phyloP scores from a whole-genome alignment of 2,797 vertebrate species.

The Leptodactylus fallax region DNA sequence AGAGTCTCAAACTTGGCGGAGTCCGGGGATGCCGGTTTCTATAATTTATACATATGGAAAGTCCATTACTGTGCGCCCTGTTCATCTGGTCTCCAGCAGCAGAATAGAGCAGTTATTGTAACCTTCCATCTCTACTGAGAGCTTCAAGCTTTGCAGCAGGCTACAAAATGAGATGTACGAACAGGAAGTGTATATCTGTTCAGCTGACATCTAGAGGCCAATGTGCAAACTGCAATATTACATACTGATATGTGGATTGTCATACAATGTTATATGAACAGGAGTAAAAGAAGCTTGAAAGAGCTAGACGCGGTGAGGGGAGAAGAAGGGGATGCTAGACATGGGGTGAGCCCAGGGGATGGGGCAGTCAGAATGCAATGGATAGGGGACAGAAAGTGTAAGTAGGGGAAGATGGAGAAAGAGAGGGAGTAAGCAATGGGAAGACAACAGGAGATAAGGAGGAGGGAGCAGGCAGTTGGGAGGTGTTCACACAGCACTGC shows the following conservation, averaged over 20 bases:
- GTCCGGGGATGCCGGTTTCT: conserved; percentile 78
- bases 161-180: not conserved
- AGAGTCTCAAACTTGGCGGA: conserved; percentile 76
- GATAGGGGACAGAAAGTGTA: not conserved
- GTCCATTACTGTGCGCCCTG: no score
- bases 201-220: not conserved
- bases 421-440: no score
- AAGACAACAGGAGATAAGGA: not conserved
- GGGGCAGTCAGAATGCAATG: not conserved
- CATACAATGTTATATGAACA: no score
- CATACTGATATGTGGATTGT: not conserved
- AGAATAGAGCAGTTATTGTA: no score
- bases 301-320: not conserved
- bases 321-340: not conserved
- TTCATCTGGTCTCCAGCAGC: no score
- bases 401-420: not conserved
- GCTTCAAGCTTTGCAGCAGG: not conserved
- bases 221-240: not conserved
- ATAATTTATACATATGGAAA: not conserved
- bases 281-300: no score
- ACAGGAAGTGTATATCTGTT: no score
- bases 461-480: not conserved
- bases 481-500: not conserved
- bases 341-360: not conserved
- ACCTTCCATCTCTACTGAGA: no score